Base-by-base conservation (phyloP, 35 echinoderm and acorn worm genomes). In the Chiridota heheva region DNA sequence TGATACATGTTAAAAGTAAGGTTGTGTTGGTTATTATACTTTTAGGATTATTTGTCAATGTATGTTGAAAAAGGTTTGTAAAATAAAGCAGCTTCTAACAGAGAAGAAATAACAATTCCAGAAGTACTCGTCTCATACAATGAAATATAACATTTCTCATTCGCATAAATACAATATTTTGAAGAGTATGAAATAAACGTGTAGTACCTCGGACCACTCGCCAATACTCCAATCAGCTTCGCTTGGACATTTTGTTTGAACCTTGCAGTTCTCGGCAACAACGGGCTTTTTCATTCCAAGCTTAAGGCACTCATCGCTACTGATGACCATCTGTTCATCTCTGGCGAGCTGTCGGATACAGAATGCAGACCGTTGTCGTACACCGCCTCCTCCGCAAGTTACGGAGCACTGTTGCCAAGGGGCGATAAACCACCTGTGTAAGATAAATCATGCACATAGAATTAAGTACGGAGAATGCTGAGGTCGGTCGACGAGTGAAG, bases 181-280 rank as follows among this genome's bases (percentile, higher is more conserved):
- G n/a, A n/a, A n/a, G n/a, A n/a, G n/a, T n/a, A n/a, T n/a, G n/a
- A n/a, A n/a, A n/a, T n/a, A n/a, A n/a, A n/a, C n/a, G n/a, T n/a
- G n/a, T n/a, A n/a, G n/a, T n/a, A 96, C 92, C 78, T 91, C 78
- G 6, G 87, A 83, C 93, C 93, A 96, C 26, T 90, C 78, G 0
- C 87, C 93, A 10, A 73, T 75, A 15, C 49, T 42, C 93, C 93
- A 96, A 40, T 87, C 79, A 18, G 53, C 58, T 71, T 72, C 71
- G 35, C 53, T 73, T 26, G 91, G 86, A 64, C 93, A 96, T 1
- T 22, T 28, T 1, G 68, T 26, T 32, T 60, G 34, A 27, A 34
- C 56, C 20, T 75, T 35, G 69, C 90, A 92, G 2, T 51, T 5
- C 37, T 76, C 44, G 4, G 33, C 17, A 1, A 43, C 77, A 1